Evolutionary conservation across 2,113 vertebrate species (phyloP), one percentile per base, ranked within the genome.

Genomic region (Eurystomus gularis): DNA sequence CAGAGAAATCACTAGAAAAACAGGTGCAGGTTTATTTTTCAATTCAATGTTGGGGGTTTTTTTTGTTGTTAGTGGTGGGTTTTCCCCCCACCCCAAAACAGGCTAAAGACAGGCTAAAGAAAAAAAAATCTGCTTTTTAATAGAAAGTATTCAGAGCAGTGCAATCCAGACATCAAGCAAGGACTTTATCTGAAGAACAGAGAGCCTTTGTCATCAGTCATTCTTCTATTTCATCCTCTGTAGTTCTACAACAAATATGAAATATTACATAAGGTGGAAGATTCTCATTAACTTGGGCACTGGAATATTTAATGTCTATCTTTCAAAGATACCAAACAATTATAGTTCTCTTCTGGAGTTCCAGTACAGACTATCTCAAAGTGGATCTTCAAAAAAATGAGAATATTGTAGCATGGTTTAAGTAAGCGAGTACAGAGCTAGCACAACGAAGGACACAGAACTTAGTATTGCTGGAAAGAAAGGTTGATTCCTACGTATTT

Each of bases 1-100:
- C 25, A 79, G 39, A 90, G 28, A 83, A 94, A 78, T 17, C 39
- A 88, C 13, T 33, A 88, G 39, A 92, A 85, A 91, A 93, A 77
- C 0, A 55, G 29, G 73, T 25, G 19, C 18, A 70, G 16, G 3
- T 42, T 85, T 93, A 17, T 42, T 89, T 91, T 81, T 78, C 39
- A 61, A 2, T 46, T 58, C 49, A 70, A 3, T 12, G 5, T 23
- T 55, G 23, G 10, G 2, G 3, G 3, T 37, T 77, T 23, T 75
- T 86, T 6, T 25, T 68, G 10, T 62, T 95, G 31, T 49, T 87
- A 73, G 17, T 14, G 4, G 20, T 58, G 31, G 7, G 3, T 4
- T 40, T 37, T 28, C 11, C 1, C 7, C 11, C 17, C 2, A 5
- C 2, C 6, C 49, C 49, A 20, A 42, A 42, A 11, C 1, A 49